Evolutionary conservation across 2,888 invertebrate genomes (phyloP).

Genomic region (Polydrusus pterygomalis): DNA sequence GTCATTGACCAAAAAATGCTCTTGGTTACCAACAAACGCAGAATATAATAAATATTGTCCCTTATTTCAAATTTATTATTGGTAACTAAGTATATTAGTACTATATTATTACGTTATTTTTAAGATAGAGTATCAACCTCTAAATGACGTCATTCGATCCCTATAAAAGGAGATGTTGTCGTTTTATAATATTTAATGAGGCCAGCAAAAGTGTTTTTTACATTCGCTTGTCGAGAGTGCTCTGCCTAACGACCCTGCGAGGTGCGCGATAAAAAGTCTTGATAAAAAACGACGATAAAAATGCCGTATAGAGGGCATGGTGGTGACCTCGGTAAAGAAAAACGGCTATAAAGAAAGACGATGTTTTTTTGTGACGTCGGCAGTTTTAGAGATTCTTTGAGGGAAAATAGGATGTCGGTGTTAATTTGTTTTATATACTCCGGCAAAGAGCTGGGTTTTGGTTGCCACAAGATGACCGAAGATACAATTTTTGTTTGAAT

Average conservation of each 20-base stretch:
- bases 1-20: too few relatives aligned
- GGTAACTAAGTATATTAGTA: too few relatives aligned
- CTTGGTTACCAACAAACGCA: too few relatives aligned
- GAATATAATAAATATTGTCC: too few relatives aligned
- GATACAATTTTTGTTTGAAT: too few relatives aligned
- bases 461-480: too few relatives aligned
- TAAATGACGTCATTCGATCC: constrained; percentile 13
- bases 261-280: constrained; percentile 22
- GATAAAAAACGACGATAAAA: constrained; percentile 29
- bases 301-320: constrained; percentile 21
- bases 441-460: too few relatives aligned
- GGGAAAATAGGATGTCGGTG: neutral
- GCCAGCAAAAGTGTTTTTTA: constrained; percentile 20
- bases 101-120: too few relatives aligned
- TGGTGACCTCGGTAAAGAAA: constrained; percentile 24
- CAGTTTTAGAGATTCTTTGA: constrained; percentile 19
- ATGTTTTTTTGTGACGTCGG: constrained; percentile 17
- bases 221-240: constrained; percentile 16
- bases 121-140: neutral
- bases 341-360: constrained; percentile 19
- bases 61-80: too few relatives aligned
- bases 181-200: constrained; percentile 22
- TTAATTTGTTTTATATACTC: neutral
- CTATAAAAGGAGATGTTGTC: constrained; percentile 8
- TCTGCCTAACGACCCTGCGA: constrained; percentile 20